Evolutionary conservation across 2,888 invertebrate genomes (phyloP).

Genomic region (Caenorhabditis afra): DNA sequence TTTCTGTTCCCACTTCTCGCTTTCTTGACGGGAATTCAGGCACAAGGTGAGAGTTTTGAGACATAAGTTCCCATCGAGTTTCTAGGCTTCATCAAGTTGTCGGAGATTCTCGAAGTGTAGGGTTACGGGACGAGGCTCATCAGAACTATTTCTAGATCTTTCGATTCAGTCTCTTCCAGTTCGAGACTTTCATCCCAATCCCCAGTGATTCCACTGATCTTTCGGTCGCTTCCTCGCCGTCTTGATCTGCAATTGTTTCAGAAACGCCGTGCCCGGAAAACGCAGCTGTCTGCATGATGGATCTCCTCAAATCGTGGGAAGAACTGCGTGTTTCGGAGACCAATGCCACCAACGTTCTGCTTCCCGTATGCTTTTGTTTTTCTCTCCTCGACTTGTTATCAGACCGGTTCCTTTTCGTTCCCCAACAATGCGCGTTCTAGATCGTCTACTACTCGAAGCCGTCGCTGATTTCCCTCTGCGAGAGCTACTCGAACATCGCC

Average conservation of each 20-base stretch:
- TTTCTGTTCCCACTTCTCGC: conserved; percentile 19
- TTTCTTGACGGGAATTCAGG: conserved; percentile 8
- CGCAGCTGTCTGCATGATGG: conserved; percentile 53
- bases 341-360: conserved; percentile 43
- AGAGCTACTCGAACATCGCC: conserved; percentile 34
- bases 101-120: too few species aligned
- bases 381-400: conserved; percentile 15
- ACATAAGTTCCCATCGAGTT: too few species aligned
- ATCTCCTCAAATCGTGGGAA: conserved; percentile 55
- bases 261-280: conserved; percentile 40
- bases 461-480: conserved; percentile 37
- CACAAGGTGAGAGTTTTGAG: conserved; percentile 26
- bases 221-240: too few species aligned
- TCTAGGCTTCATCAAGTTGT: too few species aligned
- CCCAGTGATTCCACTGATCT: too few species aligned
- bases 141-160: too few species aligned
- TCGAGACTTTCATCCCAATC: too few species aligned
- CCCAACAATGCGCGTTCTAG: conserved; percentile 11
- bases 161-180: too few species aligned
- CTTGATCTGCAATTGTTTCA: conserved; percentile 1
- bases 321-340: conserved; percentile 41
- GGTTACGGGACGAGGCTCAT: too few species aligned
- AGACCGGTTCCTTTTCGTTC: background rate
- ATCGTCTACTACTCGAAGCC: conserved; percentile 50
- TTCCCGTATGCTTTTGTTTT: conserved; percentile 50